Base-by-base conservation (phyloP, 2,888 invertebrate genomes). In the Dasysyrphus tricinctus region DNA sequence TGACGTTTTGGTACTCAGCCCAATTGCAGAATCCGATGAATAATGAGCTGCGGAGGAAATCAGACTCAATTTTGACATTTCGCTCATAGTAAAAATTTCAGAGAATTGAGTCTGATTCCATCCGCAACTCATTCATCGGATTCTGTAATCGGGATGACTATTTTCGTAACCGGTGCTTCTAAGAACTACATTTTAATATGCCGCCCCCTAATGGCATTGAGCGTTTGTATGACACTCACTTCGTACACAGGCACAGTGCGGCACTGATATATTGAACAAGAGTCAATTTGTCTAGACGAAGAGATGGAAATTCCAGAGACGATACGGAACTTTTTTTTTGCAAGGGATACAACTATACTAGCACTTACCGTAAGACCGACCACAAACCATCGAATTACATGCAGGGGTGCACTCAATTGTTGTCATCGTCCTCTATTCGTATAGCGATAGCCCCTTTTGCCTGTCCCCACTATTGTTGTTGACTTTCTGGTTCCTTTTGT, bases 271-370 rank as follows among this genome's bases (percentile, higher is more conserved):
- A 14, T 42, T 39, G 24, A 61, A 61, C 49, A 34, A 19, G 49
- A 81, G 81, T 74, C 74, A 75, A 75, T 82, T 86, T 86, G 86
- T 86, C 86, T 86, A 82, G 86, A 86, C 86, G 16, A 51, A 49
- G 54, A 79, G 75, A 63, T 77, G 69, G 56, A 49, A 42, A 57
- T 44, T 72, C 56, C 73, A 77, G 51, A 72, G 34, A 51, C 54
- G 49, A 29, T 3, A 54, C 51, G 19, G 14, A 39, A 61, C 14
- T 19, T 19, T 39, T 61, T 39, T 61, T 39, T 32, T 61, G 67
- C 73, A 57, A 63, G 54, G 80, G 51, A 70, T 77, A 65, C 51
- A 49, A 11, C 29, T 59, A 63, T 8, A 65, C n/a, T 19, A 65
- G 32, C 16, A 49, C 34, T 67, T 29, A 63, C 54, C 47, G 65